Conservation (phyloP, 2,797 vertebrate genomes). For the Poeciliopsis turneri region DNA sequence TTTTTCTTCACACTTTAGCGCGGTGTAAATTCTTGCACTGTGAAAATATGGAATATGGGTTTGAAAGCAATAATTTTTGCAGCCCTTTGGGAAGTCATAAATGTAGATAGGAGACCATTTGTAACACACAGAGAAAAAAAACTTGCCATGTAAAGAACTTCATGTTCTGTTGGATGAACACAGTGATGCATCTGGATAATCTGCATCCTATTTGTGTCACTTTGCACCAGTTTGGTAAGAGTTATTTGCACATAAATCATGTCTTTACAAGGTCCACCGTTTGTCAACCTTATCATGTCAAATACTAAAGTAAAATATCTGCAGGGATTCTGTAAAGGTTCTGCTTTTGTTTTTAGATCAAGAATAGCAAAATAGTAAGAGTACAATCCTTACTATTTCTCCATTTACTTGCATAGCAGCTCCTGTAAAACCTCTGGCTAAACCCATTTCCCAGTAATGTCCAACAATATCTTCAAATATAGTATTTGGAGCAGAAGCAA, state of each 20-base stretch:
- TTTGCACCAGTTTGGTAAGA: neutral
- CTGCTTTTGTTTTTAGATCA: slow-evolving; percentile 24
- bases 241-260: slow-evolving; percentile 26
- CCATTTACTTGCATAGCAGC: slow-evolving; percentile 25
- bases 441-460: slow-evolving; percentile 41
- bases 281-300: slow-evolving; percentile 4
- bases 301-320: slow-evolving; percentile 25
- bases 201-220: neutral
- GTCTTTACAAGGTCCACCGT: slow-evolving; percentile 17
- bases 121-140: slow-evolving; percentile 1
- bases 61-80: slow-evolving; percentile 3
- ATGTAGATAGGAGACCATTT: slow-evolving; percentile 11
- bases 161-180: slow-evolving; percentile 14
- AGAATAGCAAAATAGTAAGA: slow-evolving; percentile 13
- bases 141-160: neutral
- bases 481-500: slow-evolving; percentile 41
- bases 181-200: slow-evolving; percentile 14
- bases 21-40: neutral
- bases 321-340: slow-evolving; percentile 3
- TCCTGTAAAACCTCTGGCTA: slow-evolving; percentile 48
- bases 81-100: neutral
- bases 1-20: neutral
- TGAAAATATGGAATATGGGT: slow-evolving; percentile 23
- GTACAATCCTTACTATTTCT: slow-evolving; percentile 20
- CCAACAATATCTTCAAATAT: slow-evolving; percentile 40